Base-by-base conservation (phyloP, 2,797 vertebrate genomes). In the Pristis pectinata region DNA sequence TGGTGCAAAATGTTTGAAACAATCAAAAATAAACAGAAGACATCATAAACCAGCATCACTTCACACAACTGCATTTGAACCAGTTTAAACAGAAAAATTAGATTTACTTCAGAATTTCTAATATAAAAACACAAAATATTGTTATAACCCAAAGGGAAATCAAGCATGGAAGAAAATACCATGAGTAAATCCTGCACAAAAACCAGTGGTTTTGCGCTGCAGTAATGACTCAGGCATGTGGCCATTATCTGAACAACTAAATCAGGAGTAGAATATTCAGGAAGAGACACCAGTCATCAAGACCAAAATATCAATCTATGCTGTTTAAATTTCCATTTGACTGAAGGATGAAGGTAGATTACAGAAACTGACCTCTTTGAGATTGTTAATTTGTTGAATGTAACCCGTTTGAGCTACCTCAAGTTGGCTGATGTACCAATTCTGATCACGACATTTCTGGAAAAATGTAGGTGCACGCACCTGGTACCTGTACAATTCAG, bases 391-490 rank as follows among this genome's bases (percentile, higher is more conserved):
- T 97, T 99, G 98, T 95, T 99, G 99, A 95, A 99, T 97, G 93
- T 99, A 99, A 95, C 98, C 98, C 3, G 98, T 98, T 97, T 99
- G 99, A 83, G 99, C 98, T 0, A 98, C 97, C 96, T 99, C 99
- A 96, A 99, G 95, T 34, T 99, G 99, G 97, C 98, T 98, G 96
- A 99, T 99, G 96, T 99, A 99, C 99, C 99, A 99, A 96, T 99
- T 98, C 95, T 99, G 99, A 96, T 99, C 99, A 94, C 99, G 97
- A 96, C 98, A 99, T 97, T 99, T 99, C 96, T 99, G 99, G 97
- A 99, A 99, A 96, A 99, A 99, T 22, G 99, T 99, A 59, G 99
- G 99, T 0, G 99, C 99, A 95, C 99, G 98, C 70, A 99, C 98
- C 96, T 99, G 99, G 97, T 99, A 99, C 95, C 99, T 99, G 96